Evolutionary conservation across 2,113 vertebrate species (phyloP), one percentile per base, ranked within the genome.

Genomic region (Dromaius novaehollandiae): DNA sequence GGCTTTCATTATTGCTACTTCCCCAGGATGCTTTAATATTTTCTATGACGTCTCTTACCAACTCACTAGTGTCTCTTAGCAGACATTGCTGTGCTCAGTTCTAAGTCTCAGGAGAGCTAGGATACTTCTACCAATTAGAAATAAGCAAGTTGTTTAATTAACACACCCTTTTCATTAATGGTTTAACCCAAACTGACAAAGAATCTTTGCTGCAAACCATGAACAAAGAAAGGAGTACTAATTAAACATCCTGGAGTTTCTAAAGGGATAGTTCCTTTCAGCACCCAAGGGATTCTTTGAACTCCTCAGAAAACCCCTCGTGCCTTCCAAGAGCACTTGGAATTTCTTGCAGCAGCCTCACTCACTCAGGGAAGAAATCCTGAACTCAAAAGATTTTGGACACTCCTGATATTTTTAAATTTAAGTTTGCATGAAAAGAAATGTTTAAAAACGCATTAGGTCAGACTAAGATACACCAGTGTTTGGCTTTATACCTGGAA

Each of bases 111-210:
- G 60, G 94, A 95, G 98, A 94, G 53, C 73, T 69, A 66, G 50
- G 64, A 71, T 77, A 82, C 65, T 94, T 89, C 81, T 95, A 81
- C 82, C 97, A 97, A 98, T 98, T 98, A 98, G 95, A 97, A 95
- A 96, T 89, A 97, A 93, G 89, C 80, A 97, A 79, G 48, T 69
- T 83, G 89, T 94, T 97, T 98, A 97, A 98, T 95, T 97, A 97
- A 94, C 89, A 93, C 91, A 96, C 75, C 87, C 61, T 85, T 95
- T 82, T 96, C 87, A 86, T 91, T 91, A 95, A 96, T 44, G 71
- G 58, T 94, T 89, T 94, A 95, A 90, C 79, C 89, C 95, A 88
- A 87, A 26, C 60, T 93, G 89, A 92, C 66, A 86, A 82, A 93
- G 44, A 86, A 42, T 38, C 81, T 94, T 86, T 82, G 88, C 74